Base-by-base conservation (phyloP, 2,113 vertebrate species). In the human (Homo sapiens) region DNA sequence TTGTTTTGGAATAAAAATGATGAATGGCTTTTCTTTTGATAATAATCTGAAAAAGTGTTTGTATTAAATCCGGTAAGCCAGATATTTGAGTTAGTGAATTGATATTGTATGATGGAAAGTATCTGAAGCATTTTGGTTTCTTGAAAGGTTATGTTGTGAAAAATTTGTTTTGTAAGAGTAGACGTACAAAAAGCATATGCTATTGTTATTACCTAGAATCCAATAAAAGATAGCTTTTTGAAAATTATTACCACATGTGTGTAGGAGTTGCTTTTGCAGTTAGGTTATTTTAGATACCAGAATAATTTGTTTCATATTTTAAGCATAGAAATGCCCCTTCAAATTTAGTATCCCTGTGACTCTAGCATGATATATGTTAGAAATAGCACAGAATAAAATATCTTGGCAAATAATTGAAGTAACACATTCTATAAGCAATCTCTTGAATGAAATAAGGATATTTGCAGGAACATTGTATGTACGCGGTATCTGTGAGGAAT, bases 261-360 rank as follows among this genome's bases (percentile, higher is more conserved):
- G 76, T 97, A 96, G 96, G 95, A 96, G 85, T 92, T 97, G 79
- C 95, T 98, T 98, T 97, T 98, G 97, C 80, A 96, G 48, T 96
- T 90, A 97, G 93, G 88, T 97, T 98, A 97, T 98, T 98, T 98
- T 97, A 98, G 97, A 98, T 98, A 98, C 68, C 81, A 97, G 40
- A 97, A 92, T 98, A 98, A 98, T 98, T 98, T 98, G 89, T 98
- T 98, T 98, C 96, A 94, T 98, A 97, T 97, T 98, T 98, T 78
- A 85, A 97, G 92, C 96, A 98, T 94, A 92, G 85, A 98, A 98
- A 75, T 83, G 16, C 90, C 72, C 94, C 84, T 87, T 98, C 92
- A 97, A 96, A 92, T 97, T 98, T 94, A 73, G 61, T 87, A 86
- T 98, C 95, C 52, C 82, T 97, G 55, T 97, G 98, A 95, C 93